Evolutionary conservation across 2,113 vertebrate species (phyloP).

Genomic region (Entomyzon cyanotis): DNA sequence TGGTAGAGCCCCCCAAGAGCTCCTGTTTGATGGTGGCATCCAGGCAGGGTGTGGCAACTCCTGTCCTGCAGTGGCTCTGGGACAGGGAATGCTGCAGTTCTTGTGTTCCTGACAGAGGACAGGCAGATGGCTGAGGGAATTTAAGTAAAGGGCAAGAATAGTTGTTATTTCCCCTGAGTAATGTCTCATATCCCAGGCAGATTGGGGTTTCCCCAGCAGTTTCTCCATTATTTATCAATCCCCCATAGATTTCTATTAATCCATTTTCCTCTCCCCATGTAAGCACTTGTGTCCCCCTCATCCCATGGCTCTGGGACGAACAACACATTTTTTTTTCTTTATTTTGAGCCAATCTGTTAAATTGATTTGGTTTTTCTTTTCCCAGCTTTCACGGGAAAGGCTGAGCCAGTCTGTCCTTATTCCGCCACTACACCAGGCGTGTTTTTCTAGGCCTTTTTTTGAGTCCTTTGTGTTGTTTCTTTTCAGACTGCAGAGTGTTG

Average conservation of each 20-base stretch:
- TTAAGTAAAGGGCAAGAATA: neutral
- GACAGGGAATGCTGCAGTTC: neutral
- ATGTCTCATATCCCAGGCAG: neutral
- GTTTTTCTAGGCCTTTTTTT: neutral
- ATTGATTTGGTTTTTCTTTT: neutral
- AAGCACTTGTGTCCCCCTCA: neutral
- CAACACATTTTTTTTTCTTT: neutral
- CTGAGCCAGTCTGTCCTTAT: neutral
- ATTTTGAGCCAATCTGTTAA: neutral
- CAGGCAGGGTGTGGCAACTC: neutral
- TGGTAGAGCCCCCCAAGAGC: neutral
- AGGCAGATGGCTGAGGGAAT: neutral
- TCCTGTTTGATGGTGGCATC: neutral
- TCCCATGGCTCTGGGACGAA: neutral
- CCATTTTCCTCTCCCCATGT: neutral
- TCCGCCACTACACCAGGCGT: neutral
- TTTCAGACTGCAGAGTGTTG: neutral
- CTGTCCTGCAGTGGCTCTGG: neutral
- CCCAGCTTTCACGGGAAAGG: neutral
- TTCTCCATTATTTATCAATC: neutral
- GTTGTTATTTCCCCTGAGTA: neutral
- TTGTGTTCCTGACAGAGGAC: accelerated
- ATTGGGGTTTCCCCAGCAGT: neutral
- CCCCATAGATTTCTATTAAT: neutral
- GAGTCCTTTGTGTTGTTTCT: neutral